phyloP scores from a whole-genome alignment of 2,888 invertebrate genomes.

The Rhamnusium bicolor region DNA sequence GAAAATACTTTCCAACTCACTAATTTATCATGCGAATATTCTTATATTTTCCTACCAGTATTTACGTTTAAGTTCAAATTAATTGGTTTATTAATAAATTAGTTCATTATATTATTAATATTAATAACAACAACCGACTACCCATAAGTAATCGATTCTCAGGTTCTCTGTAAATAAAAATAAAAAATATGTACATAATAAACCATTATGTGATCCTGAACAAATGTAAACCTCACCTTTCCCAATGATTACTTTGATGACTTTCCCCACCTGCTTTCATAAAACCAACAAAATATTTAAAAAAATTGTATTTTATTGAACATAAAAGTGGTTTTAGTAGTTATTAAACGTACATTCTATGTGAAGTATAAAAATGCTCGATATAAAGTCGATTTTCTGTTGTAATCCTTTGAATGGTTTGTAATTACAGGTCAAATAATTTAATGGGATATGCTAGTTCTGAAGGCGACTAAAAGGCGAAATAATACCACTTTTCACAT shows the following conservation, averaged over 20 bases:
- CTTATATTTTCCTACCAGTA: too few relatives aligned
- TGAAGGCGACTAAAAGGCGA: neutral
- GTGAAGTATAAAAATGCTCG: neutral
- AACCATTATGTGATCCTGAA: too few relatives aligned
- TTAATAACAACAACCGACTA: too few relatives aligned
- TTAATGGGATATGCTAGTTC: neutral
- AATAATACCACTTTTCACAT: slow-evolving; percentile 5
- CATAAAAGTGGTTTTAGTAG: neutral
- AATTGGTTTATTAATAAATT: too few relatives aligned
- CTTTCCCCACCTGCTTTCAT: neutral
- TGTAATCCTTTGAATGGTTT: neutral
- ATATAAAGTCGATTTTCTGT: neutral
- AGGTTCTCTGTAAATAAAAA: too few relatives aligned
- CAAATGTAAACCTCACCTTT: neutral
- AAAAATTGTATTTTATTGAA: neutral
- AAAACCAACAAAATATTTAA: neutral
- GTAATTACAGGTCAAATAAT: neutral
- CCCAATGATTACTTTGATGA: neutral
- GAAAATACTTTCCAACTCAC: too few relatives aligned
- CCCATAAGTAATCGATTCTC: too few relatives aligned
- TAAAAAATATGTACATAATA: too few relatives aligned
- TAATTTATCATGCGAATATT: too few relatives aligned
- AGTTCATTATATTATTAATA: too few relatives aligned
- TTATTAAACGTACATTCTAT: neutral
- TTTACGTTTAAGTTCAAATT: too few relatives aligned